These are phyloP conservation scores for Chroicocephalus ridibundus DNA, from an alignment of 2,113 vertebrate species.

Conservation along the genomic window DNA sequence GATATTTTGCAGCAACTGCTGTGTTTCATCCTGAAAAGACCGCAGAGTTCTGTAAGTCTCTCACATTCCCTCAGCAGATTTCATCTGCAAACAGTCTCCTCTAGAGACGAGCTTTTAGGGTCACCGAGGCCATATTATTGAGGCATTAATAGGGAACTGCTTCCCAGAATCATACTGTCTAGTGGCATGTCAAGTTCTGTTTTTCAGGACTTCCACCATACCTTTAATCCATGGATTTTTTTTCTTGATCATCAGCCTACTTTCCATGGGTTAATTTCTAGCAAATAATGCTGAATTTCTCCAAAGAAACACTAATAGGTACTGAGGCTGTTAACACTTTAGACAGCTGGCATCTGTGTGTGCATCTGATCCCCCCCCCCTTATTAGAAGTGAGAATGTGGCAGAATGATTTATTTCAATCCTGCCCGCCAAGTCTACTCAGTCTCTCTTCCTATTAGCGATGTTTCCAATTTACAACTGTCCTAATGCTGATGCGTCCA, in stretches of 20 bases:
- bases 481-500: not conserved
- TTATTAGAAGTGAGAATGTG: not conserved
- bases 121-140: not conserved
- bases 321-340: not conserved
- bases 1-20: not conserved
- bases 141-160: not conserved
- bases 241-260: not conserved
- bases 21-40: not conserved
- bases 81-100: not conserved
- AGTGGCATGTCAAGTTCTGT: not conserved
- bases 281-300: not conserved
- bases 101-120: not conserved
- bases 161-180: not conserved
- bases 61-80: not conserved
- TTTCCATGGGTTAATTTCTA: not conserved
- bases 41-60: not conserved
- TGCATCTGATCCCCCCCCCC: not conserved
- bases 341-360: not conserved
- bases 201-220: not conserved
- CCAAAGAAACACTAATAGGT: not conserved
- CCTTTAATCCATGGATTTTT: not conserved
- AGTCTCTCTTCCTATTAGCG: not conserved
- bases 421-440: not conserved
- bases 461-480: not conserved
- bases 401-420: slow-evolving; percentile 15